These are phyloP conservation scores for Argyrosomus regius DNA, from an alignment of 2,797 vertebrate species.

Conservation along the genomic window DNA sequence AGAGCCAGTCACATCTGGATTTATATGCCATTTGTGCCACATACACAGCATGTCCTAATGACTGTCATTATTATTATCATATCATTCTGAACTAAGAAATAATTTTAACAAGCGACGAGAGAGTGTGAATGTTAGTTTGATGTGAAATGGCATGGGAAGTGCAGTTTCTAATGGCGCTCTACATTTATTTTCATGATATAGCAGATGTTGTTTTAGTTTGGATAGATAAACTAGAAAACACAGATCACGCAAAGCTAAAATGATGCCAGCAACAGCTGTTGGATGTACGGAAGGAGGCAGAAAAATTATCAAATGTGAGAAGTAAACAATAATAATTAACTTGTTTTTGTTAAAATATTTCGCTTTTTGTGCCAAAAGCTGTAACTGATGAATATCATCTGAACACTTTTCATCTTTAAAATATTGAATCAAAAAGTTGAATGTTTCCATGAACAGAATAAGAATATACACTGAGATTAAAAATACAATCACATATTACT, in stretches of 20 bases:
- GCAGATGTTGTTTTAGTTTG: conserved; percentile 17
- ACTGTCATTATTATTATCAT: conserved; percentile 55
- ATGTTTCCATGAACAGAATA: neutral
- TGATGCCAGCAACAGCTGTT: neutral
- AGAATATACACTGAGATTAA: neutral
- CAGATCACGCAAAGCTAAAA: conserved; percentile 19
- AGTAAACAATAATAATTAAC: neutral
- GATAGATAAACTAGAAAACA: conserved; percentile 5
- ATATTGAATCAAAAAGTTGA: neutral
- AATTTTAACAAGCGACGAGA: conserved; percentile 29
- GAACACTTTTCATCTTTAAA: neutral
- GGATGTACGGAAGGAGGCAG: neutral
- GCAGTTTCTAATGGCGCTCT: conserved; percentile 9
- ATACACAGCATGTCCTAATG: conserved; percentile 60
- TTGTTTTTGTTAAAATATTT: neutral
- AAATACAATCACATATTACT: neutral
- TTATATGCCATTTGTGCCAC: conserved; percentile 78
- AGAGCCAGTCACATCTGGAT: conserved; percentile 79
- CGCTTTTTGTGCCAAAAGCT: neutral
- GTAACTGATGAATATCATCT: neutral
- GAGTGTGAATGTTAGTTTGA: conserved; percentile 41
- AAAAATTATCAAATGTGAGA: neutral
- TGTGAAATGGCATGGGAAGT: conserved; percentile 30
- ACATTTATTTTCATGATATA: conserved; percentile 3
- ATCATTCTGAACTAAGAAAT: conserved; percentile 45